Evolutionary conservation across 2,888 invertebrate species (phyloP).

Genomic region (Vannuccia rotundouncinata): DNA sequence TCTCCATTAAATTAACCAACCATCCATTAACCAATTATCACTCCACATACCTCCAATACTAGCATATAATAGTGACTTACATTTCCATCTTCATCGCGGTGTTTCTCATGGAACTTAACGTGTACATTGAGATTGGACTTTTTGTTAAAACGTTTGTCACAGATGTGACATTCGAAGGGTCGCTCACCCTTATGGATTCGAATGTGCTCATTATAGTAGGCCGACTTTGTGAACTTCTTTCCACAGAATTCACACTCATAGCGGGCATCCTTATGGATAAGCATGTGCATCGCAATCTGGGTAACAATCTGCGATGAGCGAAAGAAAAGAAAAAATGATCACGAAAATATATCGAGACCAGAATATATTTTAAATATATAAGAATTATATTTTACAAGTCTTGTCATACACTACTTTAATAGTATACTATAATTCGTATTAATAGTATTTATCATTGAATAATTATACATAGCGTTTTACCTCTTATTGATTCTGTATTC

Average conservation of each 20-base stretch:
- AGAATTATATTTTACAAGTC: too few relatives aligned
- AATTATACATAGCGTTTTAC: too few relatives aligned
- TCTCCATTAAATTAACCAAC: background rate
- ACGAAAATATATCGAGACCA: too few relatives aligned
- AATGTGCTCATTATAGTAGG: conserved; percentile 40
- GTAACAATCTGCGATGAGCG: conserved; percentile 34
- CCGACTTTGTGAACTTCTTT: conserved; percentile 40
- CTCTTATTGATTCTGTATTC: too few relatives aligned
- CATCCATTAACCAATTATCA: background rate
- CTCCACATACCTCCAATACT: background rate
- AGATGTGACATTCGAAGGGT: conserved; percentile 40
- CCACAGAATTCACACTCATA: conserved; percentile 40
- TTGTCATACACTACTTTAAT: too few relatives aligned
- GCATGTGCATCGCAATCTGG: conserved; percentile 40
- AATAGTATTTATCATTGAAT: too few relatives aligned
- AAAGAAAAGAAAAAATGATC: background rate
- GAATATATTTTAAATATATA: too few relatives aligned
- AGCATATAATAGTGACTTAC: background rate
- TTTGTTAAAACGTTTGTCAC: conserved; percentile 38
- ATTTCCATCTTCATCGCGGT: conserved; percentile 40
- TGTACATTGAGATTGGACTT: conserved; percentile 40
- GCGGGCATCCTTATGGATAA: conserved; percentile 39
- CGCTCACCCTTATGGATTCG: conserved; percentile 40
- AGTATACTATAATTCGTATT: too few relatives aligned
- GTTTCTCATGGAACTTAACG: conserved; percentile 40